Conservation (phyloP, 2,113 vertebrate genomes). For the Notarius quadriscutis region DNA sequence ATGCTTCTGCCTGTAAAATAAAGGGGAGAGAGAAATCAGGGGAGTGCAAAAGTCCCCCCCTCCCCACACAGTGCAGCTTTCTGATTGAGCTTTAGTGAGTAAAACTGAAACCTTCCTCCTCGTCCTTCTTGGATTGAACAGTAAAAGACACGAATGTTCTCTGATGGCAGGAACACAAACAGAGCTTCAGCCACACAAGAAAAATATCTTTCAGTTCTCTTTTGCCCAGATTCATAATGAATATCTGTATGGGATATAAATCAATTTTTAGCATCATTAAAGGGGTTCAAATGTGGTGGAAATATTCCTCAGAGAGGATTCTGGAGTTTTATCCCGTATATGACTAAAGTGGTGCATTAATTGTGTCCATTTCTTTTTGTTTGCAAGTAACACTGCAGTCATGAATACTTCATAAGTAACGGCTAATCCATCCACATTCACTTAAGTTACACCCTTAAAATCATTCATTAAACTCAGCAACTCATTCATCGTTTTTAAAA, state of each 20-base stretch:
- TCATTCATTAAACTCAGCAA: not conserved
- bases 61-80: too few relatives aligned
- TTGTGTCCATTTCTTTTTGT: not conserved
- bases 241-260: too few relatives aligned
- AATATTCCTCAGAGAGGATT: not conserved
- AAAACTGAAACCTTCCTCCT: not conserved
- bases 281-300: not conserved
- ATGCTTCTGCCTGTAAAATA: too few relatives aligned
- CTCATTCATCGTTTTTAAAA: not conserved
- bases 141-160: not conserved
- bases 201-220: conserved; percentile 20
- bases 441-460: not conserved
- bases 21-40: too few relatives aligned
- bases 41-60: too few relatives aligned
- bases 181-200: not conserved
- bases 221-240: not conserved
- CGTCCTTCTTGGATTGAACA: not conserved
- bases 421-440: not conserved
- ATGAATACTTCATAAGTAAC: not conserved
- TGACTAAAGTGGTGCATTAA: not conserved
- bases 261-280: not conserved
- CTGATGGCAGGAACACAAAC: not conserved
- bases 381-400: not conserved
- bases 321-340: not conserved
- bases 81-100: not conserved